Evolutionary conservation across 2,797 vertebrate species (phyloP).

Genomic region (Pangasius krempfi): DNA sequence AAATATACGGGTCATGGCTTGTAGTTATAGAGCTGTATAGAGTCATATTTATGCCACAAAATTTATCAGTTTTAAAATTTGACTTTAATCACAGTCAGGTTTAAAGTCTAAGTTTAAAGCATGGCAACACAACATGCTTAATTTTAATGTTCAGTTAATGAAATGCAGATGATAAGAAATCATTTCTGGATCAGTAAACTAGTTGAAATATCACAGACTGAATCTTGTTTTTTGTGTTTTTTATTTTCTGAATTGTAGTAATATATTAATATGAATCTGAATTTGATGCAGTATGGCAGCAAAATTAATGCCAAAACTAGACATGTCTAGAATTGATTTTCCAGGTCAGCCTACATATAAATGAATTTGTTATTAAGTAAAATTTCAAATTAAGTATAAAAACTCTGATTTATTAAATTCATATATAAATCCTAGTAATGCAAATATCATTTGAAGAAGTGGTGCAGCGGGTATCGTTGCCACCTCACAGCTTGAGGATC

Average conservation of each 20-base stretch:
- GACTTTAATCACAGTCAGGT: not conserved
- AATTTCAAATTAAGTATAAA: not conserved
- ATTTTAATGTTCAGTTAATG: not conserved
- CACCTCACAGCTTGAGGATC: not conserved
- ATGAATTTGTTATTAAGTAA: not conserved
- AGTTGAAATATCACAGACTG: not conserved
- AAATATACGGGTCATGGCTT: not conserved
- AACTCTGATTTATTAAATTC: not conserved
- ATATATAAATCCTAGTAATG: not conserved
- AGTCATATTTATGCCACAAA: not conserved
- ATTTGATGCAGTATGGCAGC: not conserved
- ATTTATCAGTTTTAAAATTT: not conserved
- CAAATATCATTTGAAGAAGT: not conserved
- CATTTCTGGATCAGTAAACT: not conserved
- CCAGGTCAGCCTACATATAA: not conserved
- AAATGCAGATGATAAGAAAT: not conserved
- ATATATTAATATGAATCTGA: not conserved
- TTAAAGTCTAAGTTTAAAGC: no score
- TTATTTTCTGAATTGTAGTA: not conserved
- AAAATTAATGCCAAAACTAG: not conserved
- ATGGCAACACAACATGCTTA: not conserved
- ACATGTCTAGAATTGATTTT: not conserved
- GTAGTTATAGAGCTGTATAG: not conserved
- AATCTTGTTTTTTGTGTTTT: not conserved
- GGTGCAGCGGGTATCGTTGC: not conserved